Evolutionary conservation across 2,797 vertebrate genomes (phyloP).

Genomic region (Remorina albescens): DNA sequence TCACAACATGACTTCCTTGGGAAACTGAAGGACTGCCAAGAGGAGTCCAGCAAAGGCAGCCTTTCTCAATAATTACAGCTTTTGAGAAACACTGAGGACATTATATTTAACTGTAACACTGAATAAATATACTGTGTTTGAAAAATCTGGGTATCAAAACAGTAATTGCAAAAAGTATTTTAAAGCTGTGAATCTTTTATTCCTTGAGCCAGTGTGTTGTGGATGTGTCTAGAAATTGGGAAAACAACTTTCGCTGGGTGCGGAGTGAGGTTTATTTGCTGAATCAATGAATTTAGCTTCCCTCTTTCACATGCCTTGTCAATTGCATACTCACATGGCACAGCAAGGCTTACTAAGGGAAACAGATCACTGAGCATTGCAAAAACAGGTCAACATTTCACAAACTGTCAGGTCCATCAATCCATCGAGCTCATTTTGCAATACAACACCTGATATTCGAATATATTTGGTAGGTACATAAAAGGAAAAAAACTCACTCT

Average conservation of each 20-base stretch:
- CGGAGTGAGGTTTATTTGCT: slow-evolving; percentile 34
- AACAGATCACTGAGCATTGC: slow-evolving; percentile 9
- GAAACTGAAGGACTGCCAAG: slow-evolving; percentile 82
- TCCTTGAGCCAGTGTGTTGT: not conserved
- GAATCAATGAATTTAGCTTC: slow-evolving; percentile 49
- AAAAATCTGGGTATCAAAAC: slow-evolving; percentile 6
- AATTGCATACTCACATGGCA: slow-evolving; percentile 13
- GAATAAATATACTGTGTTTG: slow-evolving; percentile 7
- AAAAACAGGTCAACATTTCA: slow-evolving; percentile 12
- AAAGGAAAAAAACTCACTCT: slow-evolving; percentile 2
- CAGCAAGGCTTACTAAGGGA: slow-evolving; percentile 1
- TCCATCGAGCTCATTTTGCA: not conserved
- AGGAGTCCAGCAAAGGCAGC: slow-evolving; percentile 49
- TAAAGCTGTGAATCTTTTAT: not conserved
- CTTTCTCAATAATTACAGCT: slow-evolving; percentile 53
- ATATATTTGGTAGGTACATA: not conserved
- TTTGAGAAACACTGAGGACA: slow-evolving; percentile 27
- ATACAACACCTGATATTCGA: not conserved
- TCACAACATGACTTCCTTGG: slow-evolving; percentile 90
- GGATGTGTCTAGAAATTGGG: not conserved
- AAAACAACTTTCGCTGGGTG: slow-evolving; percentile 30
- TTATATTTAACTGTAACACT: slow-evolving; percentile 23
- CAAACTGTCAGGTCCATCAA: not conserved
- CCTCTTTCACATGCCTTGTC: slow-evolving; percentile 17
- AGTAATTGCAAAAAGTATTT: slow-evolving; percentile 1